Base-by-base conservation (phyloP, 2,888 invertebrate genomes). In the Malacosoma neustria region DNA sequence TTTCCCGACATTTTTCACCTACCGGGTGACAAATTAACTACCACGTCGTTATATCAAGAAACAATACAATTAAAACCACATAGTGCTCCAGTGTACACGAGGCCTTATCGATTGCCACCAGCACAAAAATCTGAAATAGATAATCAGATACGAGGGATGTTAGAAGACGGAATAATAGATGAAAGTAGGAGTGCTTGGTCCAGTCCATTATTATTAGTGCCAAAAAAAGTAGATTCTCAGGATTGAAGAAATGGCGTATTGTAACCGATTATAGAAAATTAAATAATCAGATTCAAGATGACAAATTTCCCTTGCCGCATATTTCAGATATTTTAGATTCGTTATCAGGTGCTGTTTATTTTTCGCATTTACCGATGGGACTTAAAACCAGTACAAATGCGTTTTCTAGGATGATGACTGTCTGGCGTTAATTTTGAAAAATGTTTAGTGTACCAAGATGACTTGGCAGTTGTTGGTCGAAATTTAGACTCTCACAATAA, bases 191-290 rank as follows among this genome's bases (percentile, higher is more conserved):
- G 35, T 14, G 35, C 36, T 7, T 41, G 35, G 32, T 38, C 34
- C 2, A 33, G 33, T 9, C 33, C 37, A 1, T 4, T 37, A 2
- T 11, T 33, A 4, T 12, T 37, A 30, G 39, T 42, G 3, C 38
- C 40, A 4, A 40, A 38, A 15, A 40, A 39, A 35, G 2, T 7
- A 13, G 37, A 33, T 32, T 11, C 13, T 22, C 15, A 15, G 15
- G 15, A 4, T 15, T 13, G 22, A 39, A 37, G 13, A 40, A 41
- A 34, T 41, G 43, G 39, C 30, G 41, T 22, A 13, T 41, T 7
- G 41, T 44, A 2, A 30, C 41, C 11, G 41, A 44, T 12, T 45
- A 33, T 33, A 37, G 52, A 41, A 34, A 33, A 11, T n/a, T 41
- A 9, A 41, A 41, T 29, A 35, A 41, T 5, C 33, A 13, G 14